Evolutionary conservation across 1,140 invertebrate genomes (phyloP).

Genomic region (Papilio aristodemus): DNA sequence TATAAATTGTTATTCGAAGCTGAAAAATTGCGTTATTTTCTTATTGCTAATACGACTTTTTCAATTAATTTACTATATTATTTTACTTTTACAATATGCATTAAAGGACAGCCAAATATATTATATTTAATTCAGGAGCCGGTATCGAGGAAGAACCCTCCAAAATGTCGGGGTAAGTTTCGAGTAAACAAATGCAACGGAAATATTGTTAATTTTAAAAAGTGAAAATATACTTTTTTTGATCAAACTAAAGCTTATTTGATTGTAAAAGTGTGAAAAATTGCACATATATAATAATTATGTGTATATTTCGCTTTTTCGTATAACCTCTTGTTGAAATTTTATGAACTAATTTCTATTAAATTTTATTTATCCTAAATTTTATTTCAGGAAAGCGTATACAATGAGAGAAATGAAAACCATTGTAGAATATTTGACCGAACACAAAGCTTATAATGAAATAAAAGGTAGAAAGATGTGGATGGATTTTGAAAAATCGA

Average conservation of each 20-base stretch:
- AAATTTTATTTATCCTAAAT: no score
- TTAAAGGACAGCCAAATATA: not conserved
- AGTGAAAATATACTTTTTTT: no score
- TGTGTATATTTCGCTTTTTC: no score
- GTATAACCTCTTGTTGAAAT: no score
- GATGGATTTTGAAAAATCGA: slow-evolving; percentile 62
- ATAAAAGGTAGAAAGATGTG: slow-evolving; percentile 69
- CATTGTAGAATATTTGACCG: slow-evolving; percentile 66
- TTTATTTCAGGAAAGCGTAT: slow-evolving; percentile 64
- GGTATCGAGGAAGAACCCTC: slow-evolving; percentile 39
- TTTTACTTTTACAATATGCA: slow-evolving; percentile 12
- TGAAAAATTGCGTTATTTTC: not conserved
- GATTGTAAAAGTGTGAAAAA: no score
- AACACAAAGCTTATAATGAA: slow-evolving; percentile 58
- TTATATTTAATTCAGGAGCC: slow-evolving; percentile 17
- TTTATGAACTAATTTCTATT: no score
- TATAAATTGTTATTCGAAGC: not conserved
- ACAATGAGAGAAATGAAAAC: slow-evolving; percentile 67
- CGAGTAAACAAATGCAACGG: not conserved
- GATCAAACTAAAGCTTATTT: no score
- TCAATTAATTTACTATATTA: not conserved
- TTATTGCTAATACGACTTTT: not conserved
- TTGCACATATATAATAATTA: no score
- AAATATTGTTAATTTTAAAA: no score
- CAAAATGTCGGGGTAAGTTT: slow-evolving; percentile 69